A percentile compares a stretch with the other conserved stretches of the same genome.
These are phyloP conservation scores for Lacanobia wlatinum DNA, from an alignment of 2,888 invertebrate genomes.

Conservation along the genomic window DNA sequence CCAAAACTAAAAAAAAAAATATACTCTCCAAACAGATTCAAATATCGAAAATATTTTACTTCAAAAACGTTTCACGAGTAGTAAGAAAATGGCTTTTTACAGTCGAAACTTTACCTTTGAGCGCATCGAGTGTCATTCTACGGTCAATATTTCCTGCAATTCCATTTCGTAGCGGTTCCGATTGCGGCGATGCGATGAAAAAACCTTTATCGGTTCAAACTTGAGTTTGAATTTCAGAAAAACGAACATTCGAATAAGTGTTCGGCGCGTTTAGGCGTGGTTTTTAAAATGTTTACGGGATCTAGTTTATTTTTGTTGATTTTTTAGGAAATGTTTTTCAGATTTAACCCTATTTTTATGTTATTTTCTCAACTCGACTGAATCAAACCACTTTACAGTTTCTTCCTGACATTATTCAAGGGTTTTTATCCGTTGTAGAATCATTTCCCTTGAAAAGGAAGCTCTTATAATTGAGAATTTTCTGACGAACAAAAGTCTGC, in stretches of 20 bases:
- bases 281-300: slow-evolving; percentile 33
- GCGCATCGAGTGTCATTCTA: slow-evolving; percentile 75
- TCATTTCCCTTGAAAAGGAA: neutral
- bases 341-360: too few relatives aligned
- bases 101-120: slow-evolving; percentile 74
- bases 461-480: neutral
- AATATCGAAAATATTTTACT: slow-evolving; percentile 69
- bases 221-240: slow-evolving; percentile 50
- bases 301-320: neutral
- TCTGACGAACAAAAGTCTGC: slow-evolving; percentile 17
- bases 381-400: too few relatives aligned
- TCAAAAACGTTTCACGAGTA: slow-evolving; percentile 68
- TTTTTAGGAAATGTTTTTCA: too few relatives aligned
- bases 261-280: slow-evolving; percentile 51
- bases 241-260: slow-evolving; percentile 53
- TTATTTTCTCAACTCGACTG: too few relatives aligned
- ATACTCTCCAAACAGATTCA: slow-evolving; percentile 56
- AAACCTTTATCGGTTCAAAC: slow-evolving; percentile 63
- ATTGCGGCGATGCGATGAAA: slow-evolving; percentile 55
- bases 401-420: too few relatives aligned
- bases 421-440: neutral
- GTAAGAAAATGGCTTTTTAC: slow-evolving; percentile 77
- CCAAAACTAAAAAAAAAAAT: neutral
- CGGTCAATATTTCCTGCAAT: slow-evolving; percentile 72
- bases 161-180: slow-evolving; percentile 67